Evolutionary conservation across 2,113 vertebrate genomes (phyloP).

Genomic region (Orthonyx spaldingii): DNA sequence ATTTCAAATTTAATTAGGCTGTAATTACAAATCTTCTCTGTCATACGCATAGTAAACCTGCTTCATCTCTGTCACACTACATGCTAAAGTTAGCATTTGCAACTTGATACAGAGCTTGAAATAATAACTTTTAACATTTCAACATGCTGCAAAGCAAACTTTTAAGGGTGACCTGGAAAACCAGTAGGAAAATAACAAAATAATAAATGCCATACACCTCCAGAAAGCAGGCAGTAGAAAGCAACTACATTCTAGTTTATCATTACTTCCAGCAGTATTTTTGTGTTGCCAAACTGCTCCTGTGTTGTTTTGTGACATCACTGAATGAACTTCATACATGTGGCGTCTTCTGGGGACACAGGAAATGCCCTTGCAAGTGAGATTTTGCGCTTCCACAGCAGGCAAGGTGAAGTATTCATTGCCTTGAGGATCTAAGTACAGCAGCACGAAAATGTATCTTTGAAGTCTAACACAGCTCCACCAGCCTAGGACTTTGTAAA

Average conservation of each 20-base stretch:
- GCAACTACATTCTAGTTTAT: neutral
- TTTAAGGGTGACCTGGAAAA: neutral
- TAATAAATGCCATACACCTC: neutral
- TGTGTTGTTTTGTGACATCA: fast-evolving
- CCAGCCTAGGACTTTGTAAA: neutral
- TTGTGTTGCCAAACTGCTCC: neutral
- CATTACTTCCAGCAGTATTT: neutral
- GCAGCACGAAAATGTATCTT: neutral
- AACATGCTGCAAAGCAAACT: neutral
- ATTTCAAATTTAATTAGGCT: neutral
- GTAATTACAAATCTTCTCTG: neutral
- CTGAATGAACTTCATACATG: neutral
- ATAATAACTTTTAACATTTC: neutral
- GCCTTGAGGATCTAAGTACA: neutral
- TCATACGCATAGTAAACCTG: neutral
- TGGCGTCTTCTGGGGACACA: neutral
- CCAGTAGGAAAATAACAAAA: neutral
- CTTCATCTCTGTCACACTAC: neutral
- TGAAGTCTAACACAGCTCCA: neutral
- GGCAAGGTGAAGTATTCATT: neutral
- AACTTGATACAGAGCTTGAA: neutral
- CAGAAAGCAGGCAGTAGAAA: neutral
- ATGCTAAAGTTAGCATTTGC: neutral
- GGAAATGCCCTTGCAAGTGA: neutral
- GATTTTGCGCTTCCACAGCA: neutral